A percentile compares a stretch with the other conserved stretches of the same genome.
Conservation (phyloP, 2,888 invertebrate genomes). For the Hypomecis punctinalis region DNA sequence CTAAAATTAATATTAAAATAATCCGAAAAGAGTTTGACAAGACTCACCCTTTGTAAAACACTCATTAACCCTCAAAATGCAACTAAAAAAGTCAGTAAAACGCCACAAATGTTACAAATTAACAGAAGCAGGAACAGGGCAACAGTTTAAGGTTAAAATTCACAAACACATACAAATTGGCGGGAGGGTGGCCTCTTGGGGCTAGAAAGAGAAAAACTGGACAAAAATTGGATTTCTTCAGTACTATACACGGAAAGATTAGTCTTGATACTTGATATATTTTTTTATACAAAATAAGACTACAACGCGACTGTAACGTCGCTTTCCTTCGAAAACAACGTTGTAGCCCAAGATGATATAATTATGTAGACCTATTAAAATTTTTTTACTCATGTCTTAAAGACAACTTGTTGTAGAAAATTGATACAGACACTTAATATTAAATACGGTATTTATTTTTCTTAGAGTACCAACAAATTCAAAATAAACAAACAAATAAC, state of each 20-base stretch:
- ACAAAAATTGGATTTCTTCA: conserved; percentile 82
- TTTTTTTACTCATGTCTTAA: no score
- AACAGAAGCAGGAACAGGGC: conserved; percentile 58
- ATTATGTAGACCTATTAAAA: no score
- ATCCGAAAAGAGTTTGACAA: background rate
- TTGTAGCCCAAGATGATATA: no score
- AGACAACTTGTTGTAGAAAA: no score
- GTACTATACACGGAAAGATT: conserved; percentile 42
- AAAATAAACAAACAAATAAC: no score
- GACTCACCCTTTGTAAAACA: conserved; percentile 12
- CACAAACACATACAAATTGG: conserved; percentile 82
- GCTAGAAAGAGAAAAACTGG: conserved; percentile 76
- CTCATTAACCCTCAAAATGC: conserved; percentile 17
- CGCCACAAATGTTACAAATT: conserved; percentile 47
- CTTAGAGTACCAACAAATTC: no score
- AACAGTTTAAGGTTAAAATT: conserved; percentile 70
- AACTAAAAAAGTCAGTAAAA: conserved; percentile 44
- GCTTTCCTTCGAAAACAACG: no score
- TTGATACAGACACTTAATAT: no score
- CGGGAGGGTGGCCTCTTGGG: conserved; percentile 68
- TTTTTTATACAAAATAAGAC: background rate
- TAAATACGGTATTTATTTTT: no score
- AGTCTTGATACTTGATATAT: conserved; percentile 63
- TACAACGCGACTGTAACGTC: background rate
- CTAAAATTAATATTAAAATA: background rate